Percentiles rank a stretch among this genome's conserved stretches.
Evolutionary conservation across 2,113 vertebrate genomes (phyloP).

Genomic region (Oncorhynchus masou): DNA sequence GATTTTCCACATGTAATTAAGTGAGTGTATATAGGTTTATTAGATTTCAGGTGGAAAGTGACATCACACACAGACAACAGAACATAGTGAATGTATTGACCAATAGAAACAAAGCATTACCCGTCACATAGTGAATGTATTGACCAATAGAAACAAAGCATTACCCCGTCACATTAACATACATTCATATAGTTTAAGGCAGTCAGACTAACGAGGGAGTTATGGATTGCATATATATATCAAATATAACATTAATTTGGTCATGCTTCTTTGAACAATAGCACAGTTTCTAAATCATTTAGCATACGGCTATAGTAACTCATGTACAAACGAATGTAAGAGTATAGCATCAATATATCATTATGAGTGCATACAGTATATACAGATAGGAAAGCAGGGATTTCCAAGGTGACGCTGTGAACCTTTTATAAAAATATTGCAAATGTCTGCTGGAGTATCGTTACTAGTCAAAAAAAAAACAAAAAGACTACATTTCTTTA

Average conservation of each 20-base stretch:
- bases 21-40: not conserved
- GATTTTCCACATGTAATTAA: conserved; percentile 1
- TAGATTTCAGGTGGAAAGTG: not conserved
- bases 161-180: conserved; percentile 14
- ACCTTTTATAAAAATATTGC: conserved; percentile 43
- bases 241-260: conserved; percentile 8
- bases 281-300: not conserved
- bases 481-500: not conserved
- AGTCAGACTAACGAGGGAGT: conserved; percentile 19
- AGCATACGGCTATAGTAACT: conserved; percentile 3
- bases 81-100: conserved; percentile 8
- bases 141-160: not conserved
- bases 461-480: not conserved
- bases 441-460: conserved; percentile 6
- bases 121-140: not conserved
- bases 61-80: conserved; percentile 25
- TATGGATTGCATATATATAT: not conserved
- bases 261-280: conserved; percentile 26
- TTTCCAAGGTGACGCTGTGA: conserved; percentile 5
- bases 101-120: not conserved
- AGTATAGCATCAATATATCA: not conserved
- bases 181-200: conserved; percentile 15
- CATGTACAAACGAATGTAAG: not conserved
- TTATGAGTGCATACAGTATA: not conserved
- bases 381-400: not conserved